phyloP scores from a whole-genome alignment of 2,113 vertebrate species.

The Otus sunia region DNA sequence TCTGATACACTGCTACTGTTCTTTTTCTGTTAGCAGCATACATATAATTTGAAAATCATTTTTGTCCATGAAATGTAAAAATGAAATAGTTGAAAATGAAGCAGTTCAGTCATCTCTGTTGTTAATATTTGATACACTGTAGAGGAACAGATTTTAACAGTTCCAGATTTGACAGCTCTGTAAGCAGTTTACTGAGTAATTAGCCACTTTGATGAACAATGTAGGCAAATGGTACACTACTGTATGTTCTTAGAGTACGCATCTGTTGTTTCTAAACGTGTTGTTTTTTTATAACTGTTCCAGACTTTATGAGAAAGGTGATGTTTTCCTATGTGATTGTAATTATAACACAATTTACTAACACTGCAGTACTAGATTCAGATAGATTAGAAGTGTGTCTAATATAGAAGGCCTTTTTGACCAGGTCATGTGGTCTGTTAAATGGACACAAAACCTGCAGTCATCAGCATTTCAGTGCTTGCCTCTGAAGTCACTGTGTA shows the following conservation, averaged over 20 bases:
- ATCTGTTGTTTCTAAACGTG: background rate
- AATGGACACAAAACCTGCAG: background rate
- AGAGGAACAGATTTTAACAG: background rate
- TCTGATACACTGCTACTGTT: background rate
- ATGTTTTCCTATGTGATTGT: background rate
- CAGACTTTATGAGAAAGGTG: background rate
- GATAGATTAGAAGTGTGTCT: background rate
- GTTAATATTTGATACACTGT: background rate
- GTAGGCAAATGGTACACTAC: background rate
- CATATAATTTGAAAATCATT: background rate
- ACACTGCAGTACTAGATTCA: background rate
- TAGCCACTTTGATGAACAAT: background rate
- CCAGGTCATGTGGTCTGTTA: rapidly evolving
- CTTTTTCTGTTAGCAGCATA: background rate
- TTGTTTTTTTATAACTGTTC: background rate
- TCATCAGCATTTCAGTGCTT: background rate
- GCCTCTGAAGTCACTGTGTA: background rate
- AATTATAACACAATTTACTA: background rate
- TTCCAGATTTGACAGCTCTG: background rate
- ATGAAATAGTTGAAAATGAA: background rate
- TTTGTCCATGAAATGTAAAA: background rate
- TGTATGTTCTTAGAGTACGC: background rate
- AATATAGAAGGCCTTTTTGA: background rate
- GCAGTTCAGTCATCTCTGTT: background rate
- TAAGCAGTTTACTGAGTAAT: background rate